Evolutionary conservation across 2,113 vertebrate genomes (phyloP).

Genomic region (Lycocorax pyrrhopterus): DNA sequence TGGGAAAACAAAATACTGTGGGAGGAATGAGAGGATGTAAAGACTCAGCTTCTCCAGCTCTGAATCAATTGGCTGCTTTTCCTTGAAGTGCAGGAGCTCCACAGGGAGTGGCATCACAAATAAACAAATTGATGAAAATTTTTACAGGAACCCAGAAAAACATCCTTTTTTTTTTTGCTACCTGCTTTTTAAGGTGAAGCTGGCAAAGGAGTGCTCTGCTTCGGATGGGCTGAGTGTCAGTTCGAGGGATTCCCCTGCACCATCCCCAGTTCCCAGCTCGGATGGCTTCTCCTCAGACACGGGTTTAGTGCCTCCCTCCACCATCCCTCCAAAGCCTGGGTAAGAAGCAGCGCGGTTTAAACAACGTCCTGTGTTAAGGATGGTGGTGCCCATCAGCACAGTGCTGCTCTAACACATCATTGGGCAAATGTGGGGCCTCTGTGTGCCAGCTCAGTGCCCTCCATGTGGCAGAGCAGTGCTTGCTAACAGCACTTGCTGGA

Average conservation of each 20-base stretch:
- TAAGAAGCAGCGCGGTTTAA: slow-evolving; percentile 40
- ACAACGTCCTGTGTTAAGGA: neutral
- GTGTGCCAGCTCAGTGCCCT: neutral
- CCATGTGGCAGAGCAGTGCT: neutral
- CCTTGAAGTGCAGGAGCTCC: neutral
- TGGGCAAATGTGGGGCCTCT: neutral
- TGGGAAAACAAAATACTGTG: neutral
- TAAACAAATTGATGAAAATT: neutral
- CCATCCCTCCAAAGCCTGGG: slow-evolving; percentile 77
- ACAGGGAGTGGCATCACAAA: neutral
- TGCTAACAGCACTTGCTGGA: neutral
- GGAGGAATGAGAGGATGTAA: neutral
- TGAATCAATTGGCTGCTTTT: neutral
- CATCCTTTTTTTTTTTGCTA: neutral
- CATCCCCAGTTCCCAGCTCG: slow-evolving; percentile 80
- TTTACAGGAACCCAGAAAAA: neutral
- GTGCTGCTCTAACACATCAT: rapidly evolving
- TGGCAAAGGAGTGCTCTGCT: slow-evolving; percentile 76
- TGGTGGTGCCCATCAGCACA: neutral
- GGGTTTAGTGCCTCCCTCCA: slow-evolving; percentile 42
- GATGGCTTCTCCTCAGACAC: slow-evolving; percentile 76
- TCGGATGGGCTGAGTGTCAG: slow-evolving; percentile 73
- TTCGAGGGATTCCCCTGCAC: slow-evolving; percentile 79
- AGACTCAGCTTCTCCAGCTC: neutral
- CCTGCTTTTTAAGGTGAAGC: slow-evolving; percentile 78